Base-by-base conservation (phyloP, 2,888 invertebrate species). In the Conistra vaccinii region DNA sequence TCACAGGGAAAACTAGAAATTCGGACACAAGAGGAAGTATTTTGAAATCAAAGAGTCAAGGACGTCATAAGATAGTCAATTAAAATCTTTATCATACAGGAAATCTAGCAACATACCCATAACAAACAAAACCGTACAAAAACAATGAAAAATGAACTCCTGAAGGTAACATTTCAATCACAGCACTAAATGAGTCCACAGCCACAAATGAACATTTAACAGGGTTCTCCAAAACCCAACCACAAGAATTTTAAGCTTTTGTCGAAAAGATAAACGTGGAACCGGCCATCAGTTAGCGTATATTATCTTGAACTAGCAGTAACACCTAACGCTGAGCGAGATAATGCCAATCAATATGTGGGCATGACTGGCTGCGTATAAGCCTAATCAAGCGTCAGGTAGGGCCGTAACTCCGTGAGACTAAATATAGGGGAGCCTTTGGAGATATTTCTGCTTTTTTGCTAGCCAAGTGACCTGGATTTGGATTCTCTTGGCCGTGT, bases 251-350 rank as follows among this genome's bases (percentile, higher is more conserved):
- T 87, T 76, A 86, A 77, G 75, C 39, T 80, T 78, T 87, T 86
- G 86, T 80, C 76, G 69, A 61, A 72, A 80, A 80, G 69, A 14
- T 76, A 84, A 88, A 84, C 85, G 84, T 78, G 84, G 88, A 93
- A 89, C 91, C 95, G 92, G 92, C 95, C 93, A 94, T 92, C 92
- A 88, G 90, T 92, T 89, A 89, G 90, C 93, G 91, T 90, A 93
- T 94, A 92, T 94, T 95, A 95, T 94, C 94, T 92, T 90, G 89
- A 89, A 95, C 95, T 96, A 95, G 93, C 92, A 87, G 91, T 87
- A 88, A 85, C 87, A 90, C 78, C 85, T 78, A 77, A 72, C 70
- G 83, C 77, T 81, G 87, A 87, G 81, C 84, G 89, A 93, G 94
- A 95, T 95, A 95, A 93, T 89, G 88, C 87, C 89, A 94, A 95